Conservation (phyloP, 2,888 invertebrate species). For the Augiades crinisus region DNA sequence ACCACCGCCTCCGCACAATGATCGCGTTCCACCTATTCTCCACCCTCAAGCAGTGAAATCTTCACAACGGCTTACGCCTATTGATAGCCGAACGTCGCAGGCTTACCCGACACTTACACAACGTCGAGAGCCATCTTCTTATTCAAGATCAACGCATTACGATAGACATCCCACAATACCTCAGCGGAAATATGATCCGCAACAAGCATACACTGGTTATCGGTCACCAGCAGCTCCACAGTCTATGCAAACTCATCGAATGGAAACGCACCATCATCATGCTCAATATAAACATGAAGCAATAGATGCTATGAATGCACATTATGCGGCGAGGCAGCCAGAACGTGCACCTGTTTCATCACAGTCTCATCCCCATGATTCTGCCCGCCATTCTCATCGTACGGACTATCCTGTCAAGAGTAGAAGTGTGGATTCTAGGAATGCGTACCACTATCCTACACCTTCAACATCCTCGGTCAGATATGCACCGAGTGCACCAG, state of each 20-base stretch:
- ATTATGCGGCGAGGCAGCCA: slow-evolving; percentile 54
- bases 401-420: slow-evolving; percentile 55
- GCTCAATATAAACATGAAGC: slow-evolving; percentile 58
- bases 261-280: slow-evolving; percentile 61
- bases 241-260: slow-evolving; percentile 56
- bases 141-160: slow-evolving; percentile 55
- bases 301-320: slow-evolving; percentile 52
- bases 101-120: slow-evolving; percentile 55
- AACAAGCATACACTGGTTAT: slow-evolving; percentile 71
- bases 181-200: slow-evolving; percentile 68
- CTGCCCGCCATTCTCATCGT: slow-evolving; percentile 52
- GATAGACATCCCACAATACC: slow-evolving; percentile 60
- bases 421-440: slow-evolving; percentile 53
- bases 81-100: slow-evolving; percentile 54
- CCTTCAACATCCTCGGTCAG: slow-evolving; percentile 65
- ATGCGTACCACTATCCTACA: slow-evolving; percentile 56
- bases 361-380: slow-evolving; percentile 53
- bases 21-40: slow-evolving; percentile 74
- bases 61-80: slow-evolving; percentile 49
- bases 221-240: slow-evolving; percentile 53
- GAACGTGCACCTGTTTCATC: slow-evolving; percentile 58
- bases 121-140: slow-evolving; percentile 62
- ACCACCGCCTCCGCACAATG: slow-evolving; percentile 68
- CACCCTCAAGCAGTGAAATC: slow-evolving; percentile 57
- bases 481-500: slow-evolving; percentile 48